Conservation (phyloP, 2,113 vertebrate species). For the Passerina amoena region DNA sequence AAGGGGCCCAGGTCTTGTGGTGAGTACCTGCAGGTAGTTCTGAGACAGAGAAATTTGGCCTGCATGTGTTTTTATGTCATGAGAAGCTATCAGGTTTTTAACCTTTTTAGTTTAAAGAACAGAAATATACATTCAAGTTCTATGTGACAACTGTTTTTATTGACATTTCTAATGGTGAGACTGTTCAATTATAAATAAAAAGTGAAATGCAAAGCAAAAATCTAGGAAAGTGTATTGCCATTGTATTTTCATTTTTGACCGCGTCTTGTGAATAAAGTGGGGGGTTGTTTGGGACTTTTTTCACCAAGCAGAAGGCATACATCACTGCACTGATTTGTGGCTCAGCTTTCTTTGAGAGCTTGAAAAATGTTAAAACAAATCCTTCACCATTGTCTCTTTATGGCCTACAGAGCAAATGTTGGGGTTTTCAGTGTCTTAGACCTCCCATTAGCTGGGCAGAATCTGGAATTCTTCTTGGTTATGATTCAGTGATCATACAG, state of each 20-base stretch:
- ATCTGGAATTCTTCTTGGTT: slow-evolving; percentile 64
- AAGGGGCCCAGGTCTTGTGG: not conserved
- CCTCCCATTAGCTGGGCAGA: slow-evolving; percentile 49
- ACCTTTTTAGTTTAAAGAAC: not conserved
- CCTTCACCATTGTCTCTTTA: slow-evolving; percentile 65
- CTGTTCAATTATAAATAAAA: not conserved
- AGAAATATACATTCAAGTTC: not conserved
- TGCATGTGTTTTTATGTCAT: not conserved
- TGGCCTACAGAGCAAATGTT: slow-evolving; percentile 41
- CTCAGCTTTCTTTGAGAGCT: slow-evolving; percentile 37
- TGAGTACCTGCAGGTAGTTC: not conserved
- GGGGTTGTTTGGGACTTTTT: not conserved
- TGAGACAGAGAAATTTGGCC: not conserved
- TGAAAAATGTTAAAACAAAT: slow-evolving; percentile 65
- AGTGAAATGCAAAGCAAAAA: not conserved
- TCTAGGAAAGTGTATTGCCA: not conserved
- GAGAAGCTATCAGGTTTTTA: not conserved
- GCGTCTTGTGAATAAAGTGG: not conserved
- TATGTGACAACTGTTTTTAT: not conserved
- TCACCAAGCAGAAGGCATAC: not conserved
- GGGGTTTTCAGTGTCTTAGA: slow-evolving; percentile 55
- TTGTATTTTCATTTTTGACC: not conserved
- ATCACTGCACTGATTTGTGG: slow-evolving; percentile 35
- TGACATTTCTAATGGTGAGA: not conserved
- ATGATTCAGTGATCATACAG: slow-evolving; percentile 81